These are phyloP conservation scores for Ligdia adustata DNA, from an alignment of 2,888 invertebrate species.

Conservation along the genomic window DNA sequence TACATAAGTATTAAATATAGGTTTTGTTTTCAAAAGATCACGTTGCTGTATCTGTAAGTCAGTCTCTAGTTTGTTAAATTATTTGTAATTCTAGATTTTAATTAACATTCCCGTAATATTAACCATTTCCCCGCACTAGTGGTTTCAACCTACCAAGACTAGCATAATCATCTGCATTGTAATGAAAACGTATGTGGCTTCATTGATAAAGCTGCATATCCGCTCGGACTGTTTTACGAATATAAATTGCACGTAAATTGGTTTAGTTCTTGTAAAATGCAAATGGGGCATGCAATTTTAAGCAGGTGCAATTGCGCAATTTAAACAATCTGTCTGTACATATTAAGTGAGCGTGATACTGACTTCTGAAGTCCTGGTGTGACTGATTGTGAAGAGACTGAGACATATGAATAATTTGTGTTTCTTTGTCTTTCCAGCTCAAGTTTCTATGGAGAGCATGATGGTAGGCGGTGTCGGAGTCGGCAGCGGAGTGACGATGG, in stretches of 20 bases:
- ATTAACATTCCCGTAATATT: no score
- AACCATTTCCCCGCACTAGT: slow-evolving; percentile 13
- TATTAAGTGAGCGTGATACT: no score
- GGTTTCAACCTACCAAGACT: not conserved
- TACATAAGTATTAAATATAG: no score
- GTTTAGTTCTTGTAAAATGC: slow-evolving; percentile 12
- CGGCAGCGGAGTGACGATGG: slow-evolving; percentile 85
- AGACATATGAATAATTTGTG: not conserved
- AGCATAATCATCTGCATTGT: slow-evolving; percentile 10
- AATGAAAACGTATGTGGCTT: slow-evolving; percentile 22
- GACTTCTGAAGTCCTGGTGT: not conserved
- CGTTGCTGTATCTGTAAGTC: no score
- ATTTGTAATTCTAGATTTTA: no score
- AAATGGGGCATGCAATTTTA: not conserved
- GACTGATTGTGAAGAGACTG: not conserved
- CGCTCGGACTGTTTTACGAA: slow-evolving; percentile 12
- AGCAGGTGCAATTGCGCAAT: no score
- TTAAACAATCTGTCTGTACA: no score
- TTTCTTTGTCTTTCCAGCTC: slow-evolving; percentile 76
- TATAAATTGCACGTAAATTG: slow-evolving; percentile 21
- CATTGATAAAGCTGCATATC: slow-evolving; percentile 19
- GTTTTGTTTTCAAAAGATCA: no score
- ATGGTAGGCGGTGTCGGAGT: slow-evolving; percentile 85
- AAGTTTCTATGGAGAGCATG: slow-evolving; percentile 89
- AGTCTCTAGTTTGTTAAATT: no score